Conservation (phyloP, 2,888 invertebrate genomes). For the Mamestra brassicae region DNA sequence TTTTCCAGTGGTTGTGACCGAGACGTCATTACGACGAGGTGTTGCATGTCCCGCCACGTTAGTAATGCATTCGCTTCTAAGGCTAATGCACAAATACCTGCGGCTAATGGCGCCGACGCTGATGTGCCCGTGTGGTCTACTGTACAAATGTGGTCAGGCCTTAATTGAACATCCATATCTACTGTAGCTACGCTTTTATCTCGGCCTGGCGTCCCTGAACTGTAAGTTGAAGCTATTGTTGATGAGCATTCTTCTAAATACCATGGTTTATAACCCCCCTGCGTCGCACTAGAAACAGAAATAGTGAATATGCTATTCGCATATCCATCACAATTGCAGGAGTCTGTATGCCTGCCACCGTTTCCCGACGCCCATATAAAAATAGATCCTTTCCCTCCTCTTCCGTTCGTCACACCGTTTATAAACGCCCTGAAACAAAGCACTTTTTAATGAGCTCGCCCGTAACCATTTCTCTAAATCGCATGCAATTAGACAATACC, state of each 20-base stretch:
- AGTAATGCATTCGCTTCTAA: conserved; percentile 97
- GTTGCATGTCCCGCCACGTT: conserved; percentile 99
- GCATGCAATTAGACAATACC: conserved; percentile 81
- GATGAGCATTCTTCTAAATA: conserved; percentile 99
- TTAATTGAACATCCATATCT: conserved; percentile 96
- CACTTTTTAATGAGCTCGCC: conserved; percentile 83
- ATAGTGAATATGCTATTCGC: conserved; percentile 99
- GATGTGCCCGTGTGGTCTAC: conserved; percentile 98
- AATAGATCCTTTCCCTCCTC: conserved; percentile 98
- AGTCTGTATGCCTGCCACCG: conserved; percentile 98
- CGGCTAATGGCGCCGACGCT: conserved; percentile 98
- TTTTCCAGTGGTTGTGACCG: conserved; percentile 96
- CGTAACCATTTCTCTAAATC: conserved; percentile 66
- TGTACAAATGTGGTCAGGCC: conserved; percentile 97
- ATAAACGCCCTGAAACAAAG: conserved; percentile 95
- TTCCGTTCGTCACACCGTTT: conserved; percentile 97
- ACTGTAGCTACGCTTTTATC: conserved; percentile 98
- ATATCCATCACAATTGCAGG: conserved; percentile 99
- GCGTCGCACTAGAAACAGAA: conserved; percentile 99
- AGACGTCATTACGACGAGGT: conserved; percentile 97
- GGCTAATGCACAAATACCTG: conserved; percentile 98
- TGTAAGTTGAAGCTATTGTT: conserved; percentile 99
- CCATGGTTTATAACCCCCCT: conserved; percentile 99
- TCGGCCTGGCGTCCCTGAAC: conserved; percentile 97
- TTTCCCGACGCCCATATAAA: conserved; percentile 99